Base-by-base conservation (phyloP, 2,888 invertebrate species). In the Harpagoxenus sublaevis region DNA sequence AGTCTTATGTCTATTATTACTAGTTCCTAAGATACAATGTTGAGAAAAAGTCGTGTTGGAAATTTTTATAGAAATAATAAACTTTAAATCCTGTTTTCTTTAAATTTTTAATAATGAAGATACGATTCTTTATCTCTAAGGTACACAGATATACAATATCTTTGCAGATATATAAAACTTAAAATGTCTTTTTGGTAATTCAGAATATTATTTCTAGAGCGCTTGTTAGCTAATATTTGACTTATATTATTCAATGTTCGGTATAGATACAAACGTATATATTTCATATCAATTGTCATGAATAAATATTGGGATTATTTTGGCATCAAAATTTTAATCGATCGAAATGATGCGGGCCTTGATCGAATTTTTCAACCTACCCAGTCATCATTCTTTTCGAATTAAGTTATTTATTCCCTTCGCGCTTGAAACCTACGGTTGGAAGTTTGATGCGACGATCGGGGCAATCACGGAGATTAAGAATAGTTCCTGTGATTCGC, bases 401-500 rank as follows among this genome's bases (percentile, higher is more conserved):
- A 60, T 71, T 18, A 12, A 74, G 23, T 51, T 73, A 81, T 73
- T 71, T 60, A 39, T 79, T 81, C 12, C 23, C 23, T 28, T 8
- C n/a, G 53, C 5, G 31, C 35, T 28, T 42, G 8, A 51, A 51
- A 23, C 1, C 3, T 3, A 39, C 15, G 18, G 28, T 57, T 45
- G 35, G 18, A 74, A 81, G 18, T 73, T 60, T 18, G 18, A 71
- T 60, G 35, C 57, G 57, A 71, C 15, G 45, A 70, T 78, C 55
- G 31, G n/a, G 23, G 57, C 35, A 73, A 81, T 81, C 48, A 48
- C 60, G 74, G 18, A 62, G 57, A 73, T 81, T 73, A 79, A 79
- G 60, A 79, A 79, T 73, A 60, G 75, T 74, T 60, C 18, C 74
- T n/a, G 48, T 79, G 23, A 74, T 74, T 78, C 71, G 70, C 18